These are phyloP conservation scores for Sternarchorhynchus goeldii DNA, from an alignment of 2,797 vertebrate genomes.

Conservation along the genomic window DNA sequence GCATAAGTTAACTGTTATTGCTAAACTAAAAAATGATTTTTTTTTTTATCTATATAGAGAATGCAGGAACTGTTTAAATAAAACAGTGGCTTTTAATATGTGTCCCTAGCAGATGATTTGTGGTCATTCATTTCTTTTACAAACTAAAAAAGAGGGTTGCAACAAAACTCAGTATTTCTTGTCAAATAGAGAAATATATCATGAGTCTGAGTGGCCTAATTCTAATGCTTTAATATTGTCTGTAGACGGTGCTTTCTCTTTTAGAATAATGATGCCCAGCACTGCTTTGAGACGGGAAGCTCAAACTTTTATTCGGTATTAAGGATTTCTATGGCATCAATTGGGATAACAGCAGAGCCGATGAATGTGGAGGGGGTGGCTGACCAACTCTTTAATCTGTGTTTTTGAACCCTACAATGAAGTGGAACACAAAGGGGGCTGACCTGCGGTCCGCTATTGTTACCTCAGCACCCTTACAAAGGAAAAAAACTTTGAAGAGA, in stretches of 20 bases:
- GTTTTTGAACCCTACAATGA: conserved; percentile 60
- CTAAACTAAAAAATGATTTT: background rate
- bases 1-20: background rate
- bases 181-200: conserved; percentile 6
- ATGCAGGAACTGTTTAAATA: background rate
- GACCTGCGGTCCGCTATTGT: conserved; percentile 54
- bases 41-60: background rate
- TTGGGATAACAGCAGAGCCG: conserved; percentile 53
- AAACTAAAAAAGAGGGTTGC: background rate
- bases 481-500: conserved; percentile 53
- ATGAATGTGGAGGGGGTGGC: conserved; percentile 55
- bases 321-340: conserved; percentile 54
- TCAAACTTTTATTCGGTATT: conserved; percentile 55
- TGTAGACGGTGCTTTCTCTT: conserved; percentile 43
- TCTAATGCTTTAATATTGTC: conserved; percentile 34
- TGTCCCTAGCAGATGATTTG: background rate
- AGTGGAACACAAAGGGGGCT: conserved; percentile 58
- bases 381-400: conserved; percentile 57
- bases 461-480: conserved; percentile 56
- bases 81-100: too few species aligned
- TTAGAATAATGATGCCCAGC: conserved; percentile 35
- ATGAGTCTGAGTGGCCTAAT: background rate
- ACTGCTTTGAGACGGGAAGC: conserved; percentile 50
- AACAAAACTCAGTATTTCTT: background rate
- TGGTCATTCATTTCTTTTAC: background rate